Percentiles rank a stretch among this genome's conserved stretches.
Conservation (phyloP, 2,797 vertebrate species). For the Limnodromus scolopaceus region DNA sequence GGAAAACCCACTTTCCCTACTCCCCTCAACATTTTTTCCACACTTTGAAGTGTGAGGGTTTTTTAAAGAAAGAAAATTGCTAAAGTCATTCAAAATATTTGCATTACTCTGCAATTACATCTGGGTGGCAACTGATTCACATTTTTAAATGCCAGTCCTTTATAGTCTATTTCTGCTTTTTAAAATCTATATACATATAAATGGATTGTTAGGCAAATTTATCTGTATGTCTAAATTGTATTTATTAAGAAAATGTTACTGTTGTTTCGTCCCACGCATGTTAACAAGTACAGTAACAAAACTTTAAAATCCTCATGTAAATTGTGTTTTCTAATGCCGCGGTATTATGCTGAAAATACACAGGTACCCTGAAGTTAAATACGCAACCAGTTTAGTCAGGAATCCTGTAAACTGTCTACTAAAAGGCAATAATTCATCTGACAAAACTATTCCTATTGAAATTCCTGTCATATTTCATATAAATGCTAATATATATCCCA, state of each 20-base stretch:
- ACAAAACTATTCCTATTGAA: background rate
- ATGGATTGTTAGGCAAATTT: background rate
- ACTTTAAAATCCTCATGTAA: background rate
- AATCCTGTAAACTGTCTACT: background rate
- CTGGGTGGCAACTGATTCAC: background rate
- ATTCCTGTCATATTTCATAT: background rate
- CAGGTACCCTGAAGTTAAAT: background rate
- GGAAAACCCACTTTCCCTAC: background rate
- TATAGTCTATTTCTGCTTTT: background rate
- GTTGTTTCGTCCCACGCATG: background rate
- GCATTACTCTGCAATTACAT: background rate
- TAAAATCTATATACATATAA: no score
- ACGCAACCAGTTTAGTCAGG: background rate
- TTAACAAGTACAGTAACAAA: background rate
- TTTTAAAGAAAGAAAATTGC: background rate
- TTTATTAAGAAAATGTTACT: background rate
- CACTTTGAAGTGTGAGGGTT: background rate
- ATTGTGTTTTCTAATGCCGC: background rate
- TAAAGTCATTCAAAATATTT: background rate
- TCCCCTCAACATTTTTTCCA: background rate
- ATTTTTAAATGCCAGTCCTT: background rate
- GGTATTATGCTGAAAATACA: background rate
- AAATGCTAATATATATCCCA: slow-evolving; percentile 30
- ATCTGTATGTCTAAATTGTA: background rate
- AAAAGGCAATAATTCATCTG: background rate